Percentiles rank a stretch among this genome's conserved stretches.
Evolutionary conservation across 2,113 vertebrate genomes (phyloP).

Genomic region (Coturnix japonica): DNA sequence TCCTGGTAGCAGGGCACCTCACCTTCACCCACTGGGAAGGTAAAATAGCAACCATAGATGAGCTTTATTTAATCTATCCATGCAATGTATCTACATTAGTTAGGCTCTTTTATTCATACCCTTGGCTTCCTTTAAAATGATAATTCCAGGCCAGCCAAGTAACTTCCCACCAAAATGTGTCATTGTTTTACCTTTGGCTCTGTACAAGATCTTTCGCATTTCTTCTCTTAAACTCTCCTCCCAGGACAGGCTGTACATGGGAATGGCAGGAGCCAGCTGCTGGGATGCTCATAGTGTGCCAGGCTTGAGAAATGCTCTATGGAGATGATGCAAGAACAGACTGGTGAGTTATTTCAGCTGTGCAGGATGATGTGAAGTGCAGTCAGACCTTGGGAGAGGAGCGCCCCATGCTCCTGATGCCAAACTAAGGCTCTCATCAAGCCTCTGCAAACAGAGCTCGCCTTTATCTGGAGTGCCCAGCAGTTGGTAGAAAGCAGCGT

Average conservation of each 20-base stretch:
- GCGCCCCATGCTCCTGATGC: neutral
- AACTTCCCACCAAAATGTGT: neutral
- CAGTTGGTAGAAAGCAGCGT: neutral
- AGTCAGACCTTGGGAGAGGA: neutral
- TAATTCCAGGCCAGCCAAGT: neutral
- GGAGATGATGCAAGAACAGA: neutral
- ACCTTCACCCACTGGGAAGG: neutral
- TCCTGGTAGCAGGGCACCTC: neutral
- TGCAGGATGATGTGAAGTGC: neutral
- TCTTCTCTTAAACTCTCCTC: neutral
- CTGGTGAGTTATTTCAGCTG: fast-evolving
- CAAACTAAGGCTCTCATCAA: neutral
- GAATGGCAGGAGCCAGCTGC: neutral
- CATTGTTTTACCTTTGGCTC: neutral
- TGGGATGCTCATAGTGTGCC: neutral
- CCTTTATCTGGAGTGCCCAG: neutral
- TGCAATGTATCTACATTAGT: neutral
- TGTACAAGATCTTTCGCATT: fast-evolving
- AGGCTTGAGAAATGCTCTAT: neutral
- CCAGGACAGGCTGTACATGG: fast-evolving
- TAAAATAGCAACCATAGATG: neutral
- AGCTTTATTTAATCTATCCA: neutral
- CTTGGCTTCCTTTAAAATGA: conserved; percentile 1
- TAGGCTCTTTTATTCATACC: neutral
- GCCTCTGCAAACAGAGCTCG: neutral